Evolutionary conservation across 1,140 invertebrate genomes (phyloP).

Genomic region (Drosophila obscura): DNA sequence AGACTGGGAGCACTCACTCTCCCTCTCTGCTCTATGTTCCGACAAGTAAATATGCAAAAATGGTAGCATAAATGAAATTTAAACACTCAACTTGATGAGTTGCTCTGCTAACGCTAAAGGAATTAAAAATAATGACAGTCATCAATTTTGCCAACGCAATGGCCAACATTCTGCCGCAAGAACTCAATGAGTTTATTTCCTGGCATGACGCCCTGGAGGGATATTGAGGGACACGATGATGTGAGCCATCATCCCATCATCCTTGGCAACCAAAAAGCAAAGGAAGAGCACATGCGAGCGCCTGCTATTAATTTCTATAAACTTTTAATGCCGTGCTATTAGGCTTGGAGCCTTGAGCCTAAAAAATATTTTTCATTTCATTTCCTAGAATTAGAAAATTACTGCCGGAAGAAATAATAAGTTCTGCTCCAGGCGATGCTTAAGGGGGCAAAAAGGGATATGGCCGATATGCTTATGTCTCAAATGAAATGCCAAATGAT

Average conservation of each 20-base stretch:
- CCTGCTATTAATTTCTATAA: slow-evolving; percentile 66
- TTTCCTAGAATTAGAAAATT: background rate
- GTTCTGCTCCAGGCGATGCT: background rate
- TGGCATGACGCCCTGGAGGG: slow-evolving; percentile 10
- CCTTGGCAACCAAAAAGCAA: background rate
- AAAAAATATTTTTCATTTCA: slow-evolving; percentile 9
- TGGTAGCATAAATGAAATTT: slow-evolving; percentile 68
- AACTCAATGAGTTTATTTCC: slow-evolving; percentile 29
- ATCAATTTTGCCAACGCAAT: slow-evolving; percentile 56
- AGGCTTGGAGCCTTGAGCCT: slow-evolving; percentile 15
- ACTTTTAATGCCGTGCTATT: slow-evolving; percentile 71
- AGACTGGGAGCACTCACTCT: slow-evolving; percentile 18
- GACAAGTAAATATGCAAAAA: slow-evolving; percentile 46
- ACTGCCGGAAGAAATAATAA: slow-evolving; percentile 13
- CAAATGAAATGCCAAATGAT: background rate
- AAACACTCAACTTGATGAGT: slow-evolving; percentile 79
- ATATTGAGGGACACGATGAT: slow-evolving; percentile 7
- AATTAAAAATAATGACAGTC: slow-evolving; percentile 75
- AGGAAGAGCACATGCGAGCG: slow-evolving; percentile 32
- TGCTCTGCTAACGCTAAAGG: slow-evolving; percentile 70
- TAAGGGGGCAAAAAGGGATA: background rate
- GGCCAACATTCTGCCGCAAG: slow-evolving; percentile 14
- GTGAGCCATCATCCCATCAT: too few species aligned
- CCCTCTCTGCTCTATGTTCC: background rate
- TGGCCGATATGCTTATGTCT: background rate